Conservation (phyloP, 2,888 invertebrate genomes). For the Carabus problematicus region DNA sequence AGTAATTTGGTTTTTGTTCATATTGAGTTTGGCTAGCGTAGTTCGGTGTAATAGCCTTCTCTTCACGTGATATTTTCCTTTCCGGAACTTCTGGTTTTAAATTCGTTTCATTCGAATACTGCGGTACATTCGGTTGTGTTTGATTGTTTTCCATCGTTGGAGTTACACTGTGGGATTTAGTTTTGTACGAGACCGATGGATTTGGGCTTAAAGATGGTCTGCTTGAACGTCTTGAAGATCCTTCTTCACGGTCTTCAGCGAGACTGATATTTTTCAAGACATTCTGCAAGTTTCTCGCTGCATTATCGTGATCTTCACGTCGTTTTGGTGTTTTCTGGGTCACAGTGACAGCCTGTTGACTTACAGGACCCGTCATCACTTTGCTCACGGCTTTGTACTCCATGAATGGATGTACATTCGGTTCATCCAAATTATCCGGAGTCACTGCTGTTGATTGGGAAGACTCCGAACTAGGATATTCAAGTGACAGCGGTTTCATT, state of each 20-base stretch:
- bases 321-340: constrained; percentile 64
- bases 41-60: too few relatives aligned
- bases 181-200: constrained; percentile 7
- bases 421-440: constrained; percentile 47
- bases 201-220: constrained; percentile 13
- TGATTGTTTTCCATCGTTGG: too few relatives aligned
- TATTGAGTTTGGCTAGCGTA: too few relatives aligned
- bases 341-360: constrained; percentile 74
- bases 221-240: constrained; percentile 36
- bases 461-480: constrained; percentile 45
- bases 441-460: constrained; percentile 20
- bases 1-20: too few relatives aligned
- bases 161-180: neutral
- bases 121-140: too few relatives aligned
- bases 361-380: constrained; percentile 79
- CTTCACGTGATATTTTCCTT: too few relatives aligned
- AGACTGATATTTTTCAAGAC: constrained; percentile 64
- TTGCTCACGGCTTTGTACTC: constrained; percentile 71
- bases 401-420: constrained; percentile 50
- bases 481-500: constrained; percentile 43
- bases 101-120: too few relatives aligned
- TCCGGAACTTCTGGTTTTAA: too few relatives aligned
- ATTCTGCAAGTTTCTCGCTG: constrained; percentile 62
- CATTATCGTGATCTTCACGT: constrained; percentile 65
- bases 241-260: constrained; percentile 48